Percentiles rank a stretch among this genome's conserved stretches.
Evolutionary conservation across 2,113 vertebrate genomes (phyloP).

Genomic region (Thinocorus orbignyianus): DNA sequence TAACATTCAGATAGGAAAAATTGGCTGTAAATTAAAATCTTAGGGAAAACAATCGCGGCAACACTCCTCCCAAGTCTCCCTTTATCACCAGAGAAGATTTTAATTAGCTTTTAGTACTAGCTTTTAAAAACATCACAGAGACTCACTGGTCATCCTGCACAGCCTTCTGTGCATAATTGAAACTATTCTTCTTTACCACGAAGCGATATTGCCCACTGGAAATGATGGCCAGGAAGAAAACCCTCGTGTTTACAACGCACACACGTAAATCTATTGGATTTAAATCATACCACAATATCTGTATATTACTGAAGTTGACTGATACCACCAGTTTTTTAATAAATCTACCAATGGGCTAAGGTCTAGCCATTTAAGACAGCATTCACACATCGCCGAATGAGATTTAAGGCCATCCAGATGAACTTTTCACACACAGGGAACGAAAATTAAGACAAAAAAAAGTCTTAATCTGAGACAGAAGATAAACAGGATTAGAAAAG

Average conservation of each 20-base stretch:
- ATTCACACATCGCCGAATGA: neutral
- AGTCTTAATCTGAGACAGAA: slow-evolving; percentile 1
- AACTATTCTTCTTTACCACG: neutral
- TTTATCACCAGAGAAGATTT: slow-evolving; percentile 80
- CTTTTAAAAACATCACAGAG: slow-evolving; percentile 72
- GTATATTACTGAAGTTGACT: neutral
- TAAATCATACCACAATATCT: neutral
- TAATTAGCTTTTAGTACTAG: slow-evolving; percentile 81
- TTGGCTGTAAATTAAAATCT: slow-evolving; percentile 83
- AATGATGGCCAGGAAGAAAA: slow-evolving; percentile 22
- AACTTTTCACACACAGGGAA: slow-evolving; percentile 13
- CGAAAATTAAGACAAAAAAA: slow-evolving; percentile 58
- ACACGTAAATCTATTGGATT: neutral
- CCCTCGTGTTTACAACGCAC: neutral
- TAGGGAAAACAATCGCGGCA: slow-evolving; percentile 73
- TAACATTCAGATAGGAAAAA: slow-evolving; percentile 84
- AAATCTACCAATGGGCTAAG: slow-evolving; percentile 8
- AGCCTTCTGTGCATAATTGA: slow-evolving; percentile 47
- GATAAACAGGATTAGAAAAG: slow-evolving; percentile 28
- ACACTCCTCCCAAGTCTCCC: slow-evolving; percentile 73
- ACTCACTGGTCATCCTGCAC: slow-evolving; percentile 62
- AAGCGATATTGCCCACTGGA: slow-evolving; percentile 42
- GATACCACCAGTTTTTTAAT: slow-evolving; percentile 35
- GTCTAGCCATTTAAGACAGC: neutral
- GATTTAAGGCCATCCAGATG: slow-evolving; percentile 14